These are phyloP conservation scores for Cordylochernes scorpioides DNA, from an alignment of 2,888 invertebrate genomes.

Conservation along the genomic window DNA sequence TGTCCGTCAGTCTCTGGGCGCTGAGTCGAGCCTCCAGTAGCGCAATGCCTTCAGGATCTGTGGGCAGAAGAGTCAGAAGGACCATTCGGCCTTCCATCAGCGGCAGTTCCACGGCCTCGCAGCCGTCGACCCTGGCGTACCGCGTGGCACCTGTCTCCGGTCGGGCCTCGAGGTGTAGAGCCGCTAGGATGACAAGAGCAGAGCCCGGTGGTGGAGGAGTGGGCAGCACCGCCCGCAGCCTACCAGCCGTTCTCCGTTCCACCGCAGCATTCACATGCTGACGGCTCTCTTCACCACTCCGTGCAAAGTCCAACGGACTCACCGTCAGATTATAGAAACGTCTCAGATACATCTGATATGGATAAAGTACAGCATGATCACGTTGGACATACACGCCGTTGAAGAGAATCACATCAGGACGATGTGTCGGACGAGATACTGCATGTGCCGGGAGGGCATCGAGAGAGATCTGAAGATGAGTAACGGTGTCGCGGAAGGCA, in stretches of 20 bases:
- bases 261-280: slow-evolving; percentile 13
- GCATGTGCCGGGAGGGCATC: too few species aligned
- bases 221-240: slow-evolving; percentile 2
- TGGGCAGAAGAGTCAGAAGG: too few species aligned
- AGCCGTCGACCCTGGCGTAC: too few species aligned
- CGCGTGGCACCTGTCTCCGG: too few species aligned
- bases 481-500: slow-evolving; percentile 11
- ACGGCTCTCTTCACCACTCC: slow-evolving; percentile 12
- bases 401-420: too few species aligned
- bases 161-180: slow-evolving; percentile 9
- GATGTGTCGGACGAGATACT: too few species aligned
- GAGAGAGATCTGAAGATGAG: slow-evolving; percentile 9
- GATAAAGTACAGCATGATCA: slow-evolving; percentile 10
- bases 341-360: slow-evolving; percentile 11
- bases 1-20: slow-evolving; percentile 14
- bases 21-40: slow-evolving; percentile 13
- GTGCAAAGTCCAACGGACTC: slow-evolving; percentile 10
- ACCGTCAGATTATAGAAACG: slow-evolving; percentile 11
- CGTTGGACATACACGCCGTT: slow-evolving; percentile 12
- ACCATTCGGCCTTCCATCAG: too few species aligned
- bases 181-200: slow-evolving; percentile 9
- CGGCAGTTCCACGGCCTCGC: too few species aligned
- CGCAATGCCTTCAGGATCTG: slow-evolving; percentile 12
- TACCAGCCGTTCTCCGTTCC: slow-evolving; percentile 9
- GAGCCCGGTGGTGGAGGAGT: slow-evolving; percentile 6